A percentile compares a stretch with the other conserved stretches of the same genome.
Conservation (phyloP, 2,113 vertebrate species). For the Neofelis nebulosa region DNA sequence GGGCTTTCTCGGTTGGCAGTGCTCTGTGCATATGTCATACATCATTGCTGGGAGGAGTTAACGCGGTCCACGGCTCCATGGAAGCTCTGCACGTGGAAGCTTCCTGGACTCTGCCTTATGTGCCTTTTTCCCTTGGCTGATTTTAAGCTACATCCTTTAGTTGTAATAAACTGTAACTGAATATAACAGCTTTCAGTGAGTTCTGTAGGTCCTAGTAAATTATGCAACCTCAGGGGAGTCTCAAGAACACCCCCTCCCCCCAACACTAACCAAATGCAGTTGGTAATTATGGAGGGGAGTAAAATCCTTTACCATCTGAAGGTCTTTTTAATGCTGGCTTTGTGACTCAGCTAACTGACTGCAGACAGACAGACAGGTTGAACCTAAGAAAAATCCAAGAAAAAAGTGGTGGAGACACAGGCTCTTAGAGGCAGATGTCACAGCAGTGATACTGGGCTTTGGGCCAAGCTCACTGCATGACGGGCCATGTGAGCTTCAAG, state of each 20-base stretch:
- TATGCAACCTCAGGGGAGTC: background rate
- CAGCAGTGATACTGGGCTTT: background rate
- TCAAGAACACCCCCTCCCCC: background rate
- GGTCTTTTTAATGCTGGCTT: background rate
- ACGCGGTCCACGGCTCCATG: accelerated
- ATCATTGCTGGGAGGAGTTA: accelerated
- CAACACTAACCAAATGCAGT: background rate
- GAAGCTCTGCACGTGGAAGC: background rate
- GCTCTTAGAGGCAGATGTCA: background rate
- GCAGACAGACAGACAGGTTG: background rate
- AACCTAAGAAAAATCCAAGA: background rate
- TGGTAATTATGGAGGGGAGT: background rate
- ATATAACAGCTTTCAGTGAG: background rate
- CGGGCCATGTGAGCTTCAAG: background rate
- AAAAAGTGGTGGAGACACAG: background rate
- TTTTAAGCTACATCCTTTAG: background rate
- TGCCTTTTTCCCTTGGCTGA: background rate
- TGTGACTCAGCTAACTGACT: background rate
- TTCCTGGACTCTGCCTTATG: background rate
- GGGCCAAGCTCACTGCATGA: background rate
- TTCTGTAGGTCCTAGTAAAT: background rate
- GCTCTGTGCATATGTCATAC: background rate
- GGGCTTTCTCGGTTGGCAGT: background rate
- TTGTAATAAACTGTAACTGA: background rate
- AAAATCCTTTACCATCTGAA: background rate